phyloP scores from a whole-genome alignment of 2,888 invertebrate species.

The Schizaphis graminum region DNA sequence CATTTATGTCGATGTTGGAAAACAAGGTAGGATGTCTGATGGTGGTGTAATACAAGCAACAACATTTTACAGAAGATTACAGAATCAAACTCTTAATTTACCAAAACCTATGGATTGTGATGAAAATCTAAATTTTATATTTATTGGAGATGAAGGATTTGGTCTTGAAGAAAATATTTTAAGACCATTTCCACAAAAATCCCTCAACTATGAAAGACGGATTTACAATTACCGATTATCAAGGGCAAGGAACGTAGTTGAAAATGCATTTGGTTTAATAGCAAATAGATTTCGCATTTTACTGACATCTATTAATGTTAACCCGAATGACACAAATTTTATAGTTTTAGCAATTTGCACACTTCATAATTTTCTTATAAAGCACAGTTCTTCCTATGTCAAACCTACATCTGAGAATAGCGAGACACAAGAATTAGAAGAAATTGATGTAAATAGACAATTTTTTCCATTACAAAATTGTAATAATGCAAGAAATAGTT shows the following conservation, averaged over 20 bases:
- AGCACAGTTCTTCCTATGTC: background rate
- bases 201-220: slow-evolving; percentile 20
- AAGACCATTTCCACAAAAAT: slow-evolving; percentile 29
- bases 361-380: slow-evolving; percentile 32
- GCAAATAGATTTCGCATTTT: slow-evolving; percentile 15
- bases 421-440: background rate
- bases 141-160: slow-evolving; percentile 23
- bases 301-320: slow-evolving; percentile 13
- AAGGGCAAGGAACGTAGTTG: slow-evolving; percentile 15
- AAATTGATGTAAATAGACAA: background rate
- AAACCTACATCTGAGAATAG: slow-evolving; percentile 25
- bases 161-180: background rate
- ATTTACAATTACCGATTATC: slow-evolving; percentile 24
- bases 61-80: slow-evolving; percentile 3
- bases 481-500: slow-evolving; percentile 30
- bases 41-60: slow-evolving; percentile 28
- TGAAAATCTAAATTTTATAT: slow-evolving; percentile 26
- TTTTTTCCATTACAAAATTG: background rate
- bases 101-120: slow-evolving; percentile 30
- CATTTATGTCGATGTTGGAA: slow-evolving; percentile 11
- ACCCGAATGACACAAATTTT: slow-evolving; percentile 6
- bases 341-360: slow-evolving; percentile 18
- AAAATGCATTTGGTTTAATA: slow-evolving; percentile 11
- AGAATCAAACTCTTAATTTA: slow-evolving; percentile 27
- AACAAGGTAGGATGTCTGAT: background rate